A percentile compares a stretch with the other conserved stretches of the same genome.
These are phyloP conservation scores for Acropternis orthonyx DNA, from an alignment of 2,797 vertebrate genomes.

Conservation along the genomic window DNA sequence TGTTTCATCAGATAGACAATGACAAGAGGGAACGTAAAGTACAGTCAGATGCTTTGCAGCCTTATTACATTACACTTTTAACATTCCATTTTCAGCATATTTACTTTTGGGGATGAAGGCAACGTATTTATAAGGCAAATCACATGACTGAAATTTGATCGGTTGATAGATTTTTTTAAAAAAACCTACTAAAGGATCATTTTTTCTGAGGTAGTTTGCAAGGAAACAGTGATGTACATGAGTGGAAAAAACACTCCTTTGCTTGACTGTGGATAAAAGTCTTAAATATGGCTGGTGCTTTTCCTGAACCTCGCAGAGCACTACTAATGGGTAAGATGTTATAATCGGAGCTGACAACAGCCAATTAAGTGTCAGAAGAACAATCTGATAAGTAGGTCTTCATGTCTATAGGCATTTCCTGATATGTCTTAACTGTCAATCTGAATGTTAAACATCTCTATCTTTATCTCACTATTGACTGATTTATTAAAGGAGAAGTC, in stretches of 20 bases:
- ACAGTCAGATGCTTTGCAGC: background rate
- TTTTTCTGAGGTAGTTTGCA: conserved; percentile 50
- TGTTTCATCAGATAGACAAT: conserved; percentile 27
- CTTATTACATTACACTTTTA: conserved; percentile 1
- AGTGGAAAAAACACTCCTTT: background rate
- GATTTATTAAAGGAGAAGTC: conserved; percentile 53
- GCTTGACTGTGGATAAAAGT: conserved; percentile 14
- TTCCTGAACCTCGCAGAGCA: conserved; percentile 16
- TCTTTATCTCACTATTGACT: conserved; percentile 61
- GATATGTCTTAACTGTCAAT: conserved; percentile 68
- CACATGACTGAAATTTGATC: background rate
- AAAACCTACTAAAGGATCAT: background rate
- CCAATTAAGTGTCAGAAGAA: conserved; percentile 74
- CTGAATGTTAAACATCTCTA: conserved; percentile 61
- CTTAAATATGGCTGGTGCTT: conserved; percentile 12
- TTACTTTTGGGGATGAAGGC: conserved; percentile 1
- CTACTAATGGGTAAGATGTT: conserved; percentile 23
- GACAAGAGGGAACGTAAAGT: background rate
- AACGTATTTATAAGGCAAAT: background rate
- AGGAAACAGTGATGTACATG: background rate
- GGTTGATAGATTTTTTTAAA: background rate
- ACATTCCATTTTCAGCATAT: background rate
- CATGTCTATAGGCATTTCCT: conserved; percentile 65
- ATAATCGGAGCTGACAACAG: conserved; percentile 70
- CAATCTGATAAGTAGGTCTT: conserved; percentile 66